Conservation (phyloP, 2,113 vertebrate species). For the Quiscalus mexicanus region DNA sequence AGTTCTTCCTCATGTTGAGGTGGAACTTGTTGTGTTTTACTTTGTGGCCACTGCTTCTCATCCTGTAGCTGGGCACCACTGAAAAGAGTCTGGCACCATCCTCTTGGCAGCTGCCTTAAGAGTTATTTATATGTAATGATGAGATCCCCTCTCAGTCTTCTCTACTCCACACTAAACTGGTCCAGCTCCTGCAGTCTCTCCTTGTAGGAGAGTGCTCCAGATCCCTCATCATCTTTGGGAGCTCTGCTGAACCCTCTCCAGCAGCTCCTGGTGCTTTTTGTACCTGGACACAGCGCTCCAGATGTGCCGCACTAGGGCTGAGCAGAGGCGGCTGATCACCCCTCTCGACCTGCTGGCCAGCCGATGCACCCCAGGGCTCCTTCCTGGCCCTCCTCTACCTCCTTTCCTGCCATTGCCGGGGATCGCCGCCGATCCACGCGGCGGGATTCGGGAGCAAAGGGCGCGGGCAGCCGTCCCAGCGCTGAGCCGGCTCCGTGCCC, state of each 20-base stretch:
- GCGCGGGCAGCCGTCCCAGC: not conserved
- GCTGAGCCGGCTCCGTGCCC: not conserved
- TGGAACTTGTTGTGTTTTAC: not conserved
- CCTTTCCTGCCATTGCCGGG: rapidly evolving
- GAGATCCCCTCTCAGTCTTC: not conserved
- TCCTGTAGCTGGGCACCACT: not conserved
- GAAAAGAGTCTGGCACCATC: not conserved
- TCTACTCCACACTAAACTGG: not conserved
- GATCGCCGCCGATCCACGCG: not conserved
- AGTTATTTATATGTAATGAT: not conserved
- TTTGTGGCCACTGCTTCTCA: not conserved
- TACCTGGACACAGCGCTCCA: rapidly evolving
- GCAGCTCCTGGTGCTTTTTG: not conserved
- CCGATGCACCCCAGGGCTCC: too few relatives aligned
- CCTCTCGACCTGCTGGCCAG: not conserved
- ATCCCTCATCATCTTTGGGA: not conserved
- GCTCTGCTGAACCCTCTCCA: not conserved
- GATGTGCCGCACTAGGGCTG: not conserved
- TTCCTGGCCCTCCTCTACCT: not conserved
- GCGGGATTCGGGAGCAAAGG: not conserved
- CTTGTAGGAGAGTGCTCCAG: not conserved
- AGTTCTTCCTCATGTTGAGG: not conserved
- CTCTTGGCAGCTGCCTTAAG: not conserved
- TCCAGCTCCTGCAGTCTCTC: not conserved
- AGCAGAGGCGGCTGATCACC: not conserved